phyloP scores from a whole-genome alignment of 2,113 vertebrate genomes.

The Nannobrachium achirus region DNA sequence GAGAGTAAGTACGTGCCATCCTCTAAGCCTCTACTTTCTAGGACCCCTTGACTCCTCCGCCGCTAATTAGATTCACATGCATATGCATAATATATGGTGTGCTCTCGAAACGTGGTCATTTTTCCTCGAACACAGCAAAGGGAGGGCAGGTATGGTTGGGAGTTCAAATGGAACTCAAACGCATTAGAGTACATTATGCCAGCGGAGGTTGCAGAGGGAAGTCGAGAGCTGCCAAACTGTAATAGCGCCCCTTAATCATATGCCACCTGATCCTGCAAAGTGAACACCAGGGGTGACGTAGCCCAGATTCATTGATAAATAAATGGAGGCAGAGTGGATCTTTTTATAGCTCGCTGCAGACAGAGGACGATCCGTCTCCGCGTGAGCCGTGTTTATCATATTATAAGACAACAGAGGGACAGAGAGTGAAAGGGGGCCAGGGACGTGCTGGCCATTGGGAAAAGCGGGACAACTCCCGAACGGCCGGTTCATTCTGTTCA shows the following conservation, averaged over 20 bases:
- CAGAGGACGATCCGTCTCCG: constrained; percentile 51
- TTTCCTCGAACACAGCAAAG: constrained; percentile 39
- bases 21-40: constrained; percentile 24
- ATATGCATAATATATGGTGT: constrained; percentile 1
- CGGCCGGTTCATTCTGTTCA: no score
- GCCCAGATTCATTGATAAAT: constrained; percentile 65
- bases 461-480: no score
- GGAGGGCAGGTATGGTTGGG: constrained; percentile 31
- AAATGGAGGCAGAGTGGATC: constrained; percentile 54
- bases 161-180: constrained; percentile 65
- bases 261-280: constrained; percentile 51
- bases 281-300: constrained; percentile 29
- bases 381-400: constrained; percentile 47
- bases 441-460: no score
- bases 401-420: constrained; percentile 18
- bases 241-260: constrained; percentile 59
- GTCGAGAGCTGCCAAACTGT: constrained; percentile 64
- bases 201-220: constrained; percentile 55
- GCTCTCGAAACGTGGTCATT: constrained; percentile 49
- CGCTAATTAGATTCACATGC: constrained; percentile 49
- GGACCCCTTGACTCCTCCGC: constrained; percentile 30
- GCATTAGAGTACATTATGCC: constrained; percentile 63
- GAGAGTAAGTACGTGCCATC: not conserved
- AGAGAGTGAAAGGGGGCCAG: not conserved
- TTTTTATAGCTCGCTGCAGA: constrained; percentile 59